Conservation (phyloP, 2,113 vertebrate genomes). For the Manacus vitellinus region DNA sequence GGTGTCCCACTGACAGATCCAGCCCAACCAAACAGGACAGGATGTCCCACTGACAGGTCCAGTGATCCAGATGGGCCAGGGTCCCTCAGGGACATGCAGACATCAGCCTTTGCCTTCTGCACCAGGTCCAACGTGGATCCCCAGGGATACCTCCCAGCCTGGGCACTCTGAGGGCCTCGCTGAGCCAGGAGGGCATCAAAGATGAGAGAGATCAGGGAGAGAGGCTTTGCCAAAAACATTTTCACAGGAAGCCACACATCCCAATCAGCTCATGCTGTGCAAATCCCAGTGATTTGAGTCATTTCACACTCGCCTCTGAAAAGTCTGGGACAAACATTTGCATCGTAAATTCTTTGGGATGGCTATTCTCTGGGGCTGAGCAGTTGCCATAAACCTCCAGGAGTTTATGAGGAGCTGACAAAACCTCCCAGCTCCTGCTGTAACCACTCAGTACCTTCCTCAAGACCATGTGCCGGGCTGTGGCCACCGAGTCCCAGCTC, state of each 20-base stretch:
- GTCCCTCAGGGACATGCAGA: fast-evolving
- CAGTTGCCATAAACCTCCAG: not conserved
- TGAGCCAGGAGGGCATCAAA: not conserved
- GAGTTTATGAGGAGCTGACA: not conserved
- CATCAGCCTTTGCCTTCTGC: fast-evolving
- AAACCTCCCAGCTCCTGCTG: not conserved
- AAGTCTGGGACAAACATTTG: not conserved
- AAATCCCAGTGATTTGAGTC: not conserved
- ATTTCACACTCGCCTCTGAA: not conserved
- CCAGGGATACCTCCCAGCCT: not conserved
- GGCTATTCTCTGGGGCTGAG: not conserved
- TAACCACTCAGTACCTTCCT: not conserved
- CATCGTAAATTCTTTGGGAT: not conserved
- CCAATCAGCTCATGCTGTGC: not conserved
- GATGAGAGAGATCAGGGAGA: not conserved
- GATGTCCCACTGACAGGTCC: not conserved
- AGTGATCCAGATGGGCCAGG: not conserved
- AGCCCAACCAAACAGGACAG: not conserved
- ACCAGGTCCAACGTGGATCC: fast-evolving
- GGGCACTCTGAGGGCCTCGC: not conserved
- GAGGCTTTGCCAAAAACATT: not conserved
- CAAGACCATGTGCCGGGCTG: not conserved
- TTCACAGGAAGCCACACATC: not conserved
- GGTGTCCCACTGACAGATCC: fast-evolving
- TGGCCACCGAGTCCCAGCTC: not conserved